Conservation (phyloP, 2,113 vertebrate species). For the Galbula dea region DNA sequence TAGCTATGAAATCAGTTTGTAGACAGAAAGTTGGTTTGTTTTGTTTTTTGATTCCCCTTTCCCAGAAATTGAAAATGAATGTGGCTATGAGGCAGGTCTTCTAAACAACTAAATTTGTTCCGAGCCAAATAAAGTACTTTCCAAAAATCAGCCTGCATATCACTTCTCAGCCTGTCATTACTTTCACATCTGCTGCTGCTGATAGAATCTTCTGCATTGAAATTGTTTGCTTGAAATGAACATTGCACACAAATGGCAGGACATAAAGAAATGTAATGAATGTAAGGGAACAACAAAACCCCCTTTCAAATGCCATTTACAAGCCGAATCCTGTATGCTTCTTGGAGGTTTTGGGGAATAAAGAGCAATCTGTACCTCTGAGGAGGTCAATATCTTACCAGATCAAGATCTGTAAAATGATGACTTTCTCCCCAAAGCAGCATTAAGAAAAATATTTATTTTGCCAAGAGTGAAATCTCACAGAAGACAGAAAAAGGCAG, state of each 20-base stretch:
- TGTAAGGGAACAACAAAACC: background rate
- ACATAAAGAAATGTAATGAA: background rate
- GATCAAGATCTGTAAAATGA: background rate
- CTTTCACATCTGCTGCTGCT: conserved; percentile 17
- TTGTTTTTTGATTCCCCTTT: background rate
- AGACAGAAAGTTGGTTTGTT: background rate
- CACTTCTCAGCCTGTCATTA: conserved; percentile 22
- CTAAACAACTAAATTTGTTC: conserved; percentile 20
- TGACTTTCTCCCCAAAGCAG: background rate
- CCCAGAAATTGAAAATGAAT: background rate
- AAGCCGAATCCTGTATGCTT: background rate
- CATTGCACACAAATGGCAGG: background rate
- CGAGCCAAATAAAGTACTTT: conserved; percentile 16
- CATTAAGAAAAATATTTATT: background rate
- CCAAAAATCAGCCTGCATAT: conserved; percentile 29
- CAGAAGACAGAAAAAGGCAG: background rate
- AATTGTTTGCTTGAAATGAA: background rate
- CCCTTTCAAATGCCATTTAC: background rate
- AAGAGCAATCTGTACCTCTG: background rate
- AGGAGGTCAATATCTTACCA: background rate
- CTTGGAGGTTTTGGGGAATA: background rate
- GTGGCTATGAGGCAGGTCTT: background rate
- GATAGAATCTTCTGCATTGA: background rate
- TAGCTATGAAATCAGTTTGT: background rate
- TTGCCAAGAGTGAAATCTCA: background rate